A percentile compares a stretch with the other conserved stretches of the same genome.
Evolutionary conservation across 2,888 invertebrate species (phyloP).

Genomic region (Pilophorus perplexus): DNA sequence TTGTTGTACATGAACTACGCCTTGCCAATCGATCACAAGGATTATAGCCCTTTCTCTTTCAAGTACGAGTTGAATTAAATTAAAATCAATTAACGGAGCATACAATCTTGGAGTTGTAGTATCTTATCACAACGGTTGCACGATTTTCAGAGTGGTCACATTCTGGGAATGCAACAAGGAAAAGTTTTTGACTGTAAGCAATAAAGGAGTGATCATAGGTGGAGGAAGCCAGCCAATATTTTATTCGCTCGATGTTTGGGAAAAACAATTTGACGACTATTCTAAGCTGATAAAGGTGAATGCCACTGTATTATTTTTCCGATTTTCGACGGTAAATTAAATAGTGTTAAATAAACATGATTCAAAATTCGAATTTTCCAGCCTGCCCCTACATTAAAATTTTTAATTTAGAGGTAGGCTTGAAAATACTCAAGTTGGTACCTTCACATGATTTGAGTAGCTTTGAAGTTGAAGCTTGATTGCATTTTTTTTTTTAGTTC

Average conservation of each 20-base stretch:
- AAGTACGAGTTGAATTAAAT: too few relatives aligned
- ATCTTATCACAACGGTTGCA: background rate
- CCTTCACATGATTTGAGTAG: too few relatives aligned
- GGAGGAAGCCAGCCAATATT: conserved; percentile 70
- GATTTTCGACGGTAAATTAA: background rate
- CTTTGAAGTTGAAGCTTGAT: too few relatives aligned
- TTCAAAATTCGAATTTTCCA: too few relatives aligned
- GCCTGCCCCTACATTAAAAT: too few relatives aligned
- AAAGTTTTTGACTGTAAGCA: conserved; percentile 78
- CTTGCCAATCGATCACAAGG: conserved; percentile 22
- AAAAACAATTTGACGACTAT: conserved; percentile 77
- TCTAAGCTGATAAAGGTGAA: conserved; percentile 68
- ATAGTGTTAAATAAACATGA: background rate
- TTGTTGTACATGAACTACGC: conserved; percentile 35
- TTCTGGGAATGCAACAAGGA: conserved; percentile 60
- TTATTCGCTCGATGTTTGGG: conserved; percentile 75
- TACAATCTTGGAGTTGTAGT: background rate
- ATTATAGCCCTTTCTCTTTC: conserved; percentile 29
- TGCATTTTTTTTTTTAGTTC: too few relatives aligned
- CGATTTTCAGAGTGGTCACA: conserved; percentile 5
- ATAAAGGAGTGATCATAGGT: conserved; percentile 77
- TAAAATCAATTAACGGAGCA: too few relatives aligned
- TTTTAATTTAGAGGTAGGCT: too few relatives aligned
- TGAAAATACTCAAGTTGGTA: too few relatives aligned
- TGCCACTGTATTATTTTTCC: conserved; percentile 43